These are phyloP conservation scores for Isotomurus palustris DNA, from an alignment of 2,888 invertebrate species.

Conservation along the genomic window DNA sequence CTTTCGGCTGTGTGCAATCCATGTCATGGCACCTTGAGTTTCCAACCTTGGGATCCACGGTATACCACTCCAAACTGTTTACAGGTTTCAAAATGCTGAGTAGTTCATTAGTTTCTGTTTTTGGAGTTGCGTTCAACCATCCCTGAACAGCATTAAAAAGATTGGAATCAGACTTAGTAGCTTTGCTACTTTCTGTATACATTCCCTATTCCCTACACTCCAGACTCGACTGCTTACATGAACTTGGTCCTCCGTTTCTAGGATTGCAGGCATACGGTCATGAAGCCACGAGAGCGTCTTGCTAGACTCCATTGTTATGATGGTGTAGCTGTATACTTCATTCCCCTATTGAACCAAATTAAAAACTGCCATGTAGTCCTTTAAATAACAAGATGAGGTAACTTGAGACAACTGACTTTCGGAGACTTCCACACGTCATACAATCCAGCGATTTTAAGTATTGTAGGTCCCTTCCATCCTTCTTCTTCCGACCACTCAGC, in stretches of 20 bases:
- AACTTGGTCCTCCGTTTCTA: constrained; percentile 63
- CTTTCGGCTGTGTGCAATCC: constrained; percentile 50
- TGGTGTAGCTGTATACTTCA: constrained; percentile 65
- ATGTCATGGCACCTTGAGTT: constrained; percentile 63
- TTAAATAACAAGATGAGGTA: background rate
- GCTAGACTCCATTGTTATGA: constrained; percentile 73
- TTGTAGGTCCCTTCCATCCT: constrained; percentile 61
- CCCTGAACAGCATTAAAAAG: constrained; percentile 57
- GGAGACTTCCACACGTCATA: constrained; percentile 63
- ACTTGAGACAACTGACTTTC: constrained; percentile 45
- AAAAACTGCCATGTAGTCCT: background rate
- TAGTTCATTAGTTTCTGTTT: constrained; percentile 54
- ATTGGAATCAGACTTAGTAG: no score
- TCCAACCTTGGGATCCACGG: constrained; percentile 66
- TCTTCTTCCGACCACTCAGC: constrained; percentile 53
- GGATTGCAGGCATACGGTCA: constrained; percentile 74
- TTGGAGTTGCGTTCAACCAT: constrained; percentile 62
- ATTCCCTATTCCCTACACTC: no score
- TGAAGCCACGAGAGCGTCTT: constrained; percentile 66
- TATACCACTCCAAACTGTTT: constrained; percentile 60
- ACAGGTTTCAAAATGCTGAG: constrained; percentile 58
- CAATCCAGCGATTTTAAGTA: constrained; percentile 71
- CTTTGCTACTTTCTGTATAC: no score
- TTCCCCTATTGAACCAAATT: constrained; percentile 49
- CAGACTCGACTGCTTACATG: no score